phyloP scores from a whole-genome alignment of 2,113 vertebrate species.

The Patagioenas fasciata region DNA sequence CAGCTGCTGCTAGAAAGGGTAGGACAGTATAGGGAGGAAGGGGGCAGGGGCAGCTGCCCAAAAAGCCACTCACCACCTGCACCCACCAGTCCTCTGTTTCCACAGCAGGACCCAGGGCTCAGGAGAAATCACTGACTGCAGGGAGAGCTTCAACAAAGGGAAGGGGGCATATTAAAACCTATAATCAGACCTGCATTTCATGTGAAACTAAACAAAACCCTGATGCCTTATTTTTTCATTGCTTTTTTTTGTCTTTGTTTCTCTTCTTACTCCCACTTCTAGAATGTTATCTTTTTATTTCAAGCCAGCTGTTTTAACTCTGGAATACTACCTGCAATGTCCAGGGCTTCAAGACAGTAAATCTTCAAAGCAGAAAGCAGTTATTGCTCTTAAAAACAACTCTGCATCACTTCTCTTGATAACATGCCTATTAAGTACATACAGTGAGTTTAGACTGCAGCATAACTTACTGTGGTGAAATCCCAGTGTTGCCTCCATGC shows the following conservation, averaged over 20 bases:
- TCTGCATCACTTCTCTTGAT: background rate
- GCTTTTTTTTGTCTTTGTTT: background rate
- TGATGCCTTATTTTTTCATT: background rate
- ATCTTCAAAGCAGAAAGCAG: background rate
- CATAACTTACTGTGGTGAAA: background rate
- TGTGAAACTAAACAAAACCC: background rate
- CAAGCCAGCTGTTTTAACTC: background rate
- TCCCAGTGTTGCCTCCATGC: background rate
- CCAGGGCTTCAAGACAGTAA: background rate
- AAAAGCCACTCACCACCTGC: background rate
- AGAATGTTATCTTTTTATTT: background rate
- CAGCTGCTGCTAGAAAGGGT: background rate
- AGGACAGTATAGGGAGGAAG: background rate
- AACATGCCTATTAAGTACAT: background rate
- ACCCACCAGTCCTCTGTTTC: background rate
- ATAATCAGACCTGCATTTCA: background rate
- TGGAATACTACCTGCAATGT: background rate
- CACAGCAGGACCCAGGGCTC: rapidly evolving
- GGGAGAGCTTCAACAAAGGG: background rate
- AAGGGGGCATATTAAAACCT: background rate
- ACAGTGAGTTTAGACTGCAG: background rate
- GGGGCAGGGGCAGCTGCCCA: background rate
- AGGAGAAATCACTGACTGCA: background rate
- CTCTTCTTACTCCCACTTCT: background rate
- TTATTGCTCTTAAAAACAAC: background rate